These are phyloP conservation scores for Enteromius thamalakanensis DNA, from an alignment of 2,797 vertebrate genomes.

Conservation along the genomic window DNA sequence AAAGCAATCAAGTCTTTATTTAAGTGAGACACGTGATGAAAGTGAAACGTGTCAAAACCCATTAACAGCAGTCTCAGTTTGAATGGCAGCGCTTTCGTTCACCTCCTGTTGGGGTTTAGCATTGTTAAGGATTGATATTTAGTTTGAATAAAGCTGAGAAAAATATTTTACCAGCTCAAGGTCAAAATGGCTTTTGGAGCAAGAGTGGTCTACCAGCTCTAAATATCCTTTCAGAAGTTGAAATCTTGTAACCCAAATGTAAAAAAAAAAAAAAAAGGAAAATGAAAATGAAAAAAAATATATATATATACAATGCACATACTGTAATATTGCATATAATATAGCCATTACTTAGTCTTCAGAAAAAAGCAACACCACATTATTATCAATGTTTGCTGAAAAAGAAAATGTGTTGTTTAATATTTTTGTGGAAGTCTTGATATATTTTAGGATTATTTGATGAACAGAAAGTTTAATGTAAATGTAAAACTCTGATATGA, in stretches of 20 bases:
- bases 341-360: background rate
- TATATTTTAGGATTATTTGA: background rate
- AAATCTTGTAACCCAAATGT: background rate
- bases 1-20: slow-evolving; percentile 17
- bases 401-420: background rate
- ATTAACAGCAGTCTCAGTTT: slow-evolving; percentile 22
- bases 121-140: background rate
- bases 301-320: background rate
- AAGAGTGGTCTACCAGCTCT: background rate
- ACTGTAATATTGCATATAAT: background rate
- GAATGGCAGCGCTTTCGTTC: slow-evolving; percentile 3
- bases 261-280: background rate
- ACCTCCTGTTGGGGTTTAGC: background rate
- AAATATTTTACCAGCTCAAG: background rate
- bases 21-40: slow-evolving; percentile 35
- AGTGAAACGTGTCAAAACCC: slow-evolving; percentile 17
- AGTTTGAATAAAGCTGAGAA: background rate
- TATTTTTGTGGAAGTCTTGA: background rate
- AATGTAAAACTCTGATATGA: background rate
- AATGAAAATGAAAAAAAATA: background rate
- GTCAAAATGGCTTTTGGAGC: background rate
- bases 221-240: background rate
- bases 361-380: background rate
- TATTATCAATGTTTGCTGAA: background rate
- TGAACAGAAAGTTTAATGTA: background rate